Conservation (phyloP, 2,113 vertebrate genomes). For the Neotoma lepida region DNA sequence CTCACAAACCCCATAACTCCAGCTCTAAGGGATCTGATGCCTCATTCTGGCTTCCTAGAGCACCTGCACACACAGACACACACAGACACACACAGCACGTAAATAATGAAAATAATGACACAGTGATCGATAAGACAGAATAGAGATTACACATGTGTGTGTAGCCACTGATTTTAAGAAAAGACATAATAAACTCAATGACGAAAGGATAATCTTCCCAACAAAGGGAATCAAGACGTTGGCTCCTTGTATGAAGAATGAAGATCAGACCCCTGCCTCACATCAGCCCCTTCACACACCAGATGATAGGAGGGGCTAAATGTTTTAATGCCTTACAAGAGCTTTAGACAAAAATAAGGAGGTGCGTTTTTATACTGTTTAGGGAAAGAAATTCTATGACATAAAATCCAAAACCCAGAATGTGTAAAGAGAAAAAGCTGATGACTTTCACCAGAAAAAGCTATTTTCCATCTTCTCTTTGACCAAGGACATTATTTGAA, state of each 20-base stretch:
- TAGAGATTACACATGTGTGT: accelerated
- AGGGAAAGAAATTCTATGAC: not conserved
- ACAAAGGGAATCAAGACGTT: accelerated
- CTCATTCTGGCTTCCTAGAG: not conserved
- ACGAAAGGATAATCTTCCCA: not conserved
- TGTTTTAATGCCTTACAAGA: not conserved
- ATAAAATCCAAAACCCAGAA: not conserved
- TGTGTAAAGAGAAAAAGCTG: not conserved
- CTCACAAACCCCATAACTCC: not conserved
- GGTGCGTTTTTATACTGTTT: not conserved
- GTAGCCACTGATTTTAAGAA: accelerated
- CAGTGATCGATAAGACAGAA: not conserved
- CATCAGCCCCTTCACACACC: too few species aligned
- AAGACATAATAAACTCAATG: not conserved
- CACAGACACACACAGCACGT: not conserved
- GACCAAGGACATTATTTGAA: not conserved
- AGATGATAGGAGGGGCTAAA: not conserved
- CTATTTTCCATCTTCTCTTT: not conserved
- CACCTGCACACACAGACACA: not conserved
- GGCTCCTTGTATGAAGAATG: not conserved
- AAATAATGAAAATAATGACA: not conserved
- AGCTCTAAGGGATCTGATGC: not conserved
- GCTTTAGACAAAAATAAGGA: not conserved
- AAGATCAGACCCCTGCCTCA: not conserved
- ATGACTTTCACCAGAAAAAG: not conserved